These are phyloP conservation scores for Eptatretus burgeri DNA, from an alignment of 2,113 vertebrate genomes.

Conservation along the genomic window DNA sequence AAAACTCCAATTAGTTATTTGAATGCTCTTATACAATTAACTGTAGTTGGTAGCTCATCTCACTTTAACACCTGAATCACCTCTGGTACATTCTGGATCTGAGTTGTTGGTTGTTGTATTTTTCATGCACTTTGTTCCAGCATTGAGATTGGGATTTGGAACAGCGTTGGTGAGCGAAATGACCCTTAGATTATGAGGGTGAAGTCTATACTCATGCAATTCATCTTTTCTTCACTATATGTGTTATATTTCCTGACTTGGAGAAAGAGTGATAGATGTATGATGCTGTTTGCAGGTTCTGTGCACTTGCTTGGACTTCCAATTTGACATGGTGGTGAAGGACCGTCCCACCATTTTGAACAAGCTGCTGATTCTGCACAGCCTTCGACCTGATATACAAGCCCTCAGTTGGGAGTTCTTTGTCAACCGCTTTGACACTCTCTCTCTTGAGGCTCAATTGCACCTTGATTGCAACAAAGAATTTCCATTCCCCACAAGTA, in stretches of 20 bases:
- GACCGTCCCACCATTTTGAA: conserved; percentile 80
- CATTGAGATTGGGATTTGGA: no score
- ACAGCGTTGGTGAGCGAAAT: no score
- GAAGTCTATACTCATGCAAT: no score
- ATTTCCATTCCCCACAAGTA: conserved; percentile 94
- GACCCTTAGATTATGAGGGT: no score
- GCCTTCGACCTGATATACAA: conserved; percentile 68
- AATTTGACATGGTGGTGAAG: conserved; percentile 88
- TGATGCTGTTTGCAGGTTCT: conserved; percentile 26
- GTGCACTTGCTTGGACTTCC: conserved; percentile 89
- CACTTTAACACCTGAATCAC: no score
- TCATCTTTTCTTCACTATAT: background rate
- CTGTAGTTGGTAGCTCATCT: no score
- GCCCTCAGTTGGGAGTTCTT: conserved; percentile 98
- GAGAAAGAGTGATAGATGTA: no score
- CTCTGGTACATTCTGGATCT: no score
- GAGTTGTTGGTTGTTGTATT: no score
- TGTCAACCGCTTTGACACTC: conserved; percentile 84
- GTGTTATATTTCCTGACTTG: conserved; percentile 8
- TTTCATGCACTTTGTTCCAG: no score
- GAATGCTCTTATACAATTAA: no score
- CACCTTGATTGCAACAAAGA: conserved; percentile 98
- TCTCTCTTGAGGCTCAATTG: conserved; percentile 89
- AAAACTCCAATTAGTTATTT: no score
- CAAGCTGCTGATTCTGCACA: conserved; percentile 78